Conservation (phyloP, 2,888 invertebrate species). For the Orthosia cruda region DNA sequence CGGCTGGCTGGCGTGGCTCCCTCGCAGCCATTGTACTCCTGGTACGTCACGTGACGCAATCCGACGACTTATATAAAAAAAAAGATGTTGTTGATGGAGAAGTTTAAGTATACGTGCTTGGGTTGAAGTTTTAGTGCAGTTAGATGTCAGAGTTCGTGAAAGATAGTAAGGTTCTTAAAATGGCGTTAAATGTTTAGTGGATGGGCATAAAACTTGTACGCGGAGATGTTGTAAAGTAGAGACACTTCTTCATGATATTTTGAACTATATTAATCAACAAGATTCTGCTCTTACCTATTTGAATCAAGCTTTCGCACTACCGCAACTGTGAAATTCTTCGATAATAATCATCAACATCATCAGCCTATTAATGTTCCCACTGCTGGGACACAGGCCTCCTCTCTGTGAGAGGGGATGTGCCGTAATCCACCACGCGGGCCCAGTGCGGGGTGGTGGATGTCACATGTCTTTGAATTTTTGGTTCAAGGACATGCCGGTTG, state of each 20-base stretch:
- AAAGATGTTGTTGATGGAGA: slow-evolving; percentile 72
- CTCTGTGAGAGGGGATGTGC: too few species aligned
- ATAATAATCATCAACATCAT: too few species aligned
- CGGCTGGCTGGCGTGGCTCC: slow-evolving; percentile 65
- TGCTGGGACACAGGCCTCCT: too few species aligned
- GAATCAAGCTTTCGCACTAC: neutral
- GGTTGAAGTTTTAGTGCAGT: slow-evolving; percentile 29
- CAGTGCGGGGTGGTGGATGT: too few species aligned
- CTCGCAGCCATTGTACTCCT: slow-evolving; percentile 70
- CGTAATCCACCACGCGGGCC: too few species aligned
- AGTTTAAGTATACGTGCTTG: slow-evolving; percentile 51
- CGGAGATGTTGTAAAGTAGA: neutral
- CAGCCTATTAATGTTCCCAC: too few species aligned
- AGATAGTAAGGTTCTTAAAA: neutral
- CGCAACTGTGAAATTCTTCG: neutral
- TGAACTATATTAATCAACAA: neutral
- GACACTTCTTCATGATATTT: neutral
- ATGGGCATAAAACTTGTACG: neutral
- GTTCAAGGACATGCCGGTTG: too few species aligned
- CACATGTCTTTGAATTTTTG: too few species aligned
- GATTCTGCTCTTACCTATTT: neutral
- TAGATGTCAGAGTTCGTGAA: neutral
- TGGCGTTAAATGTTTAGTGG: neutral
- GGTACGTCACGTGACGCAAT: slow-evolving; percentile 80
- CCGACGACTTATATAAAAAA: slow-evolving; percentile 72